A percentile compares a stretch with the other conserved stretches of the same genome.
Evolutionary conservation across 2,888 invertebrate species (phyloP).

Genomic region (Drosophila nr. perissopoda): DNA sequence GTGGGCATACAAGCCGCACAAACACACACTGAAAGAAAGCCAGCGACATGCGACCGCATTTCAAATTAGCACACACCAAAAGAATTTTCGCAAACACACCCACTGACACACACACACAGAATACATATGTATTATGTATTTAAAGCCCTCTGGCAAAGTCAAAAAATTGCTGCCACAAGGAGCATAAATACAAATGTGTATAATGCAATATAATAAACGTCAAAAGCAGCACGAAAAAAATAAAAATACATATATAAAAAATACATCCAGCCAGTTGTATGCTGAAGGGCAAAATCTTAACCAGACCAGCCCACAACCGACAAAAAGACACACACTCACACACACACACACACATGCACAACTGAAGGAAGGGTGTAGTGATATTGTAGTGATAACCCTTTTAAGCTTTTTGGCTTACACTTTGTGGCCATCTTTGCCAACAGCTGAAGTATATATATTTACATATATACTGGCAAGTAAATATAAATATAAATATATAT

Average conservation of each 20-base stretch:
- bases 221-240: slow-evolving; percentile 58
- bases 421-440: slow-evolving; percentile 29
- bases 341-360: slow-evolving; percentile 1
- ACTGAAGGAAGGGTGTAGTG: slow-evolving; percentile 23
- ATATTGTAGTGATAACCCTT: slow-evolving; percentile 72
- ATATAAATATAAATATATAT: slow-evolving; percentile 5
- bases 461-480: slow-evolving; percentile 8
- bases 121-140: slow-evolving; percentile 38
- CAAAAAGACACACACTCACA: slow-evolving; percentile 1
- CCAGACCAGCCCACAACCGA: slow-evolving; percentile 11
- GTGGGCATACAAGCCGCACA: slow-evolving; percentile 37
- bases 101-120: background rate
- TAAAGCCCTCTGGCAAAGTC: slow-evolving; percentile 29
- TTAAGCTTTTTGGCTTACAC: slow-evolving; percentile 55
- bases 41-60: slow-evolving; percentile 66
- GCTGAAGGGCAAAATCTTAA: slow-evolving; percentile 48
- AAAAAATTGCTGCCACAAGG: slow-evolving; percentile 56
- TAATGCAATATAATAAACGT: slow-evolving; percentile 79
- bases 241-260: slow-evolving; percentile 20
- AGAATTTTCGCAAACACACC: slow-evolving; percentile 24
- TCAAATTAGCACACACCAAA: slow-evolving; percentile 72
- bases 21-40: slow-evolving; percentile 28
- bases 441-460: slow-evolving; percentile 30
- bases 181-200: slow-evolving; percentile 71
- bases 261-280: slow-evolving; percentile 26